Percentiles rank a stretch among this genome's conserved stretches.
Evolutionary conservation across 2,888 invertebrate genomes (phyloP).

Genomic region (Hemistola chrysoprasaria): DNA sequence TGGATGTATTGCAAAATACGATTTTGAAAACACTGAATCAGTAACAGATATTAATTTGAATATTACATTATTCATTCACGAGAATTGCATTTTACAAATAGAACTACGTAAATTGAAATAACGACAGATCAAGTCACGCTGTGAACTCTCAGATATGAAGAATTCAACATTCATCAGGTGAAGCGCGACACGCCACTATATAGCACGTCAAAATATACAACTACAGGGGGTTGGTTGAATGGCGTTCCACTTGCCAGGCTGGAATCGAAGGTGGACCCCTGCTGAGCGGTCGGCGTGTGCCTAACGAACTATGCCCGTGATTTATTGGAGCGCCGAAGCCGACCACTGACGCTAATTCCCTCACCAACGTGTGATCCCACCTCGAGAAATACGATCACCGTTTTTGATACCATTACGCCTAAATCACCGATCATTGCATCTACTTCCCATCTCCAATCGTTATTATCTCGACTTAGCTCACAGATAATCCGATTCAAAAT

Average conservation of each 20-base stretch:
- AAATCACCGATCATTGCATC: constrained; percentile 34
- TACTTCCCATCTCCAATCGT: constrained; percentile 27
- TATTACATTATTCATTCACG: no score
- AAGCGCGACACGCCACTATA: constrained; percentile 57
- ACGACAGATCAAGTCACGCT: constrained; percentile 18
- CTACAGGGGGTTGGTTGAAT: constrained; percentile 70
- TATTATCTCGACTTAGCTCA: constrained; percentile 30
- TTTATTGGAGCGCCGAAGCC: constrained; percentile 62
- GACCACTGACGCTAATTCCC: constrained; percentile 65
- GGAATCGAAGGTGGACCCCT: constrained; percentile 73
- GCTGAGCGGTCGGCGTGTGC: constrained; percentile 64
- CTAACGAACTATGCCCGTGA: constrained; percentile 77
- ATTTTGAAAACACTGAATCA: no score
- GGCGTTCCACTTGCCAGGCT: constrained; percentile 67
- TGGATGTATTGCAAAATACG: no score
- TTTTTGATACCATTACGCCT: constrained; percentile 49
- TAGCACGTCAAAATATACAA: constrained; percentile 74
- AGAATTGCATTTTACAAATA: no score
- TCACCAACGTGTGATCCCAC: constrained; percentile 69
- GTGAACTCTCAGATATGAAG: constrained; percentile 14
- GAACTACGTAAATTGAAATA: constrained; percentile 4
- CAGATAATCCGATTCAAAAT: constrained; percentile 35
- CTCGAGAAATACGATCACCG: constrained; percentile 52
- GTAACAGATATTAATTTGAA: no score
- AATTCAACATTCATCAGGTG: constrained; percentile 56